Percentiles rank a stretch among this genome's conserved stretches.
These are phyloP conservation scores for Eupeodes latifasciatus DNA, from an alignment of 2,888 invertebrate genomes.

Conservation along the genomic window DNA sequence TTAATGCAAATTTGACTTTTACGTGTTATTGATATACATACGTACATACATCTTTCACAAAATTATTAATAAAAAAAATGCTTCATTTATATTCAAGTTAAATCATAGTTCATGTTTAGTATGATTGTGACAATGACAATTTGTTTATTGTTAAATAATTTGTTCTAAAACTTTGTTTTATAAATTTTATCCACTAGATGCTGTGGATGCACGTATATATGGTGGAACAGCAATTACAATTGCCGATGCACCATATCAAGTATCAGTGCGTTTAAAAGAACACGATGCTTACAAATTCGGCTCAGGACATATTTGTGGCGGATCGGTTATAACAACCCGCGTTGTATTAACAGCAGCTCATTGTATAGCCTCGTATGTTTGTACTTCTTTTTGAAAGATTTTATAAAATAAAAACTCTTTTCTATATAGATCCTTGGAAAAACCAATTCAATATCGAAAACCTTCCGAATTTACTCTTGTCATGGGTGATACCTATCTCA, in stretches of 20 bases:
- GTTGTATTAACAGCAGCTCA: slow-evolving; percentile 80
- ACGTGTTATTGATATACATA: no score
- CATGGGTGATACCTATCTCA: slow-evolving; percentile 79
- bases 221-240: slow-evolving; percentile 78
- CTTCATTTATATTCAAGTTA: no score
- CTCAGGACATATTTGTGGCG: slow-evolving; percentile 80
- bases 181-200: slow-evolving; percentile 7
- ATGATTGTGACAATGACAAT: no score
- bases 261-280: slow-evolving; percentile 79
- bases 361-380: slow-evolving; percentile 77
- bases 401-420: neutral
- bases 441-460: slow-evolving; percentile 72
- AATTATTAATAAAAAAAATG: no score
- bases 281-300: slow-evolving; percentile 75
- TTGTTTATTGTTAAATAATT: neutral
- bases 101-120: no score
- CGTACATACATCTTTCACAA: no score
- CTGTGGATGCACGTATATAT: slow-evolving; percentile 78
- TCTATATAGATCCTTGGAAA: slow-evolving; percentile 52
- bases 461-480: slow-evolving; percentile 78
- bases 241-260: slow-evolving; percentile 77
- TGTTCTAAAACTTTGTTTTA: neutral
- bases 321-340: slow-evolving; percentile 79
- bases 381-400: neutral
- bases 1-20: no score